Percentiles rank a stretch among this genome's conserved stretches.
phyloP scores from a whole-genome alignment of 1,140 invertebrate genomes.

The Oreohelix idahoensis region DNA sequence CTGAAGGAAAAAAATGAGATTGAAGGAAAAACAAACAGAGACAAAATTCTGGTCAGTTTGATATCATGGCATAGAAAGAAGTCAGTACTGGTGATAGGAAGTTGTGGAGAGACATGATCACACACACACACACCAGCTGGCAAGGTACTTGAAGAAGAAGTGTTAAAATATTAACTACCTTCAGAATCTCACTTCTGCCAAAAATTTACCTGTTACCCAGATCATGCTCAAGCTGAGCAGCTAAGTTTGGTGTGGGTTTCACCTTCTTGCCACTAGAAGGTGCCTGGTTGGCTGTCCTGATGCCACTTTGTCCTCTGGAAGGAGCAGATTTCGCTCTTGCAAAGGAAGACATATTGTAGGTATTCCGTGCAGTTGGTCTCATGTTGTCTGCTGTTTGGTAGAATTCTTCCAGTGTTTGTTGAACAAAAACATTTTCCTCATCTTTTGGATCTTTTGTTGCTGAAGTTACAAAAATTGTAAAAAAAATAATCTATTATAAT shows the following conservation, averaged over 20 bases:
- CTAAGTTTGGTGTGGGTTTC: background rate
- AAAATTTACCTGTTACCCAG: background rate
- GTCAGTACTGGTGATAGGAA: too few species aligned
- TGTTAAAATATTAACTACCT: too few species aligned
- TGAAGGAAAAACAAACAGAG: too few species aligned
- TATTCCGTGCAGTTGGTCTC: slow-evolving; percentile 44
- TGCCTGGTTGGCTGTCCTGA: background rate
- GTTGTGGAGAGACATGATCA: too few species aligned
- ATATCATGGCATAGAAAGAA: too few species aligned
- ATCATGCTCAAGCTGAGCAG: background rate
- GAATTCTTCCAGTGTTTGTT: slow-evolving; percentile 60
- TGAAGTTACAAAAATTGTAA: too few species aligned
- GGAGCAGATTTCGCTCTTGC: slow-evolving; percentile 43
- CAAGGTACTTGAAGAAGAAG: too few species aligned
- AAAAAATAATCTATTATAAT: too few species aligned
- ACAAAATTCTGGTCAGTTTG: too few species aligned
- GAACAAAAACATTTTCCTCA: slow-evolving; percentile 39
- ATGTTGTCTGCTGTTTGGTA: slow-evolving; percentile 58
- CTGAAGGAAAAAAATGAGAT: too few species aligned
- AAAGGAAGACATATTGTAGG: slow-evolving; percentile 4
- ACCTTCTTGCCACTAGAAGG: background rate
- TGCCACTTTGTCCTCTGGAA: background rate
- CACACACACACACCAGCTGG: too few species aligned
- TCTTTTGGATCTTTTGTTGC: slow-evolving; percentile 28
- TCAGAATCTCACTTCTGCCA: too few species aligned